A percentile compares a stretch with the other conserved stretches of the same genome.
Conservation (phyloP, 2,113 vertebrate species). For the Crotalus horridus region DNA sequence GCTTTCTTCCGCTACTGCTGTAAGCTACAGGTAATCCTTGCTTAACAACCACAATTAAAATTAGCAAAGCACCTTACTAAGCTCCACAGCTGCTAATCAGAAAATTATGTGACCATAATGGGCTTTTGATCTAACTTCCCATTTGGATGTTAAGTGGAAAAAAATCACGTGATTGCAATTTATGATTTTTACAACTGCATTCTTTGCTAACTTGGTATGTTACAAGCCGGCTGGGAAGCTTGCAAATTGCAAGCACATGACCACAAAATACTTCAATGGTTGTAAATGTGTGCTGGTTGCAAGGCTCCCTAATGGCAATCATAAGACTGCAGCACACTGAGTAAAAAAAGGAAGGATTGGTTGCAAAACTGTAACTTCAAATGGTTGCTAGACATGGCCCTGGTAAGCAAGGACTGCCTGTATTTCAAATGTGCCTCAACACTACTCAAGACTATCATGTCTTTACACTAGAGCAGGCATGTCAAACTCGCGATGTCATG, state of each 20-base stretch:
- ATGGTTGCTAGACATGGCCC: neutral
- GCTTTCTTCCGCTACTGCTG: neutral
- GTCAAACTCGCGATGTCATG: no score
- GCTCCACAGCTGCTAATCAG: neutral
- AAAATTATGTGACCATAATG: neutral
- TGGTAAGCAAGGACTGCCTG: neutral
- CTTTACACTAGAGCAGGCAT: neutral
- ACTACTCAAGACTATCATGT: neutral
- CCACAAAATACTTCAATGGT: neutral
- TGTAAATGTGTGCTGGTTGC: neutral
- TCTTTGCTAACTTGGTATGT: neutral
- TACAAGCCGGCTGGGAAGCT: neutral
- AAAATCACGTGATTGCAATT: neutral
- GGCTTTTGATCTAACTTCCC: neutral
- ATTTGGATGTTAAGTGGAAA: neutral
- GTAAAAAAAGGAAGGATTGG: neutral
- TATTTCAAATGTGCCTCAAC: neutral
- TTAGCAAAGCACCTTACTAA: neutral
- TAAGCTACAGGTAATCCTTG: neutral
- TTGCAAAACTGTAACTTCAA: neutral
- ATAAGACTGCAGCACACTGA: neutral
- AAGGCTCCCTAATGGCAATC: neutral
- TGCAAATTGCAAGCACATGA: neutral
- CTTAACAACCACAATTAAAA: neutral
- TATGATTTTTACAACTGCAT: neutral